Conservation (phyloP, 2,797 vertebrate genomes). For the Dendrocincla fuliginosa region DNA sequence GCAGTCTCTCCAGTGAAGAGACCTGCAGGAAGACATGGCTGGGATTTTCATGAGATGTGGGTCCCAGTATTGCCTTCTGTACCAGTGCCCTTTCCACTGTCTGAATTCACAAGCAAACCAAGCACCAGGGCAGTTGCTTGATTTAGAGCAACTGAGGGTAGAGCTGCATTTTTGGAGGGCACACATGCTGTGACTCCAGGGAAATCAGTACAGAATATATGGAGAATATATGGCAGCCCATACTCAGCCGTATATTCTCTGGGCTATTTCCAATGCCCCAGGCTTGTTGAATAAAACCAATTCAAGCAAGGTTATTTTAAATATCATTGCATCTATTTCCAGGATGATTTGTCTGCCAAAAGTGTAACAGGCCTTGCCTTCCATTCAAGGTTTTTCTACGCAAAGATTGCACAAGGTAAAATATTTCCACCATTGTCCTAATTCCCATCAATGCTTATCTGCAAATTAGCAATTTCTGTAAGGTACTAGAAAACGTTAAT, state of each 20-base stretch:
- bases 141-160: slow-evolving; percentile 29
- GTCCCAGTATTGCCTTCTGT: not conserved
- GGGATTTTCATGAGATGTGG: not conserved
- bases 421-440: not conserved
- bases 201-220: not conserved
- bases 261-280: not conserved
- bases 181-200: not conserved
- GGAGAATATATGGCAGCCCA: not conserved
- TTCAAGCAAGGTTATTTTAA: slow-evolving; percentile 5
- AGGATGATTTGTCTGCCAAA: not conserved
- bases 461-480: not conserved
- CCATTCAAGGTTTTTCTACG: not conserved
- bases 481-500: not conserved
- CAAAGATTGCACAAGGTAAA: not conserved
- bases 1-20: not conserved
- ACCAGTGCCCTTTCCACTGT: not conserved
- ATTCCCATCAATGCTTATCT: not conserved
- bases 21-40: not conserved
- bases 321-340: not conserved
- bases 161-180: not conserved
- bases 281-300: not conserved
- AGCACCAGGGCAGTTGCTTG: not conserved
- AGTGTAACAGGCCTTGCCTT: not conserved
- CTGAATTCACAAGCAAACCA: not conserved
- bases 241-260: not conserved